These are phyloP conservation scores for Peromyscus nudipes DNA, from an alignment of 2,797 vertebrate genomes.

Conservation along the genomic window DNA sequence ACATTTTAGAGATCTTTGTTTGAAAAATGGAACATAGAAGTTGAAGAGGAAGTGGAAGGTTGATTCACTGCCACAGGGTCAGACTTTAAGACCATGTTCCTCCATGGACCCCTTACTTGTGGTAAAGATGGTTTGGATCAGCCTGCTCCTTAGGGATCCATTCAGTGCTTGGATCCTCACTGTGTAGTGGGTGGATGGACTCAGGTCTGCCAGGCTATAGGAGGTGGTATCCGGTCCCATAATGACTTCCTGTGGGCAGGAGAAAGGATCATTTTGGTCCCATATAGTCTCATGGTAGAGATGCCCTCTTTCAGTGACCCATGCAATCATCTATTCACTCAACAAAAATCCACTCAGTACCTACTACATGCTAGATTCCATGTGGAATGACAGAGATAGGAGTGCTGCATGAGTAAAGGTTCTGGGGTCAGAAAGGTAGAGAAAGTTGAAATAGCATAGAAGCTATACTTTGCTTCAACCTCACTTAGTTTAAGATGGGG, in stretches of 20 bases:
- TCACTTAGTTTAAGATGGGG: background rate
- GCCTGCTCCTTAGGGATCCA: conserved; percentile 92
- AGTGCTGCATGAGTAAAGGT: background rate
- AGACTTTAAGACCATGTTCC: background rate
- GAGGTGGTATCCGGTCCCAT: conserved; percentile 93
- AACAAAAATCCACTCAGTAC: background rate
- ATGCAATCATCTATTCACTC: background rate
- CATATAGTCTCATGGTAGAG: background rate
- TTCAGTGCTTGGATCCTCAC: conserved; percentile 94
- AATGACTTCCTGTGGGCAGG: conserved; percentile 92
- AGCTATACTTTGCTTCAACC: background rate
- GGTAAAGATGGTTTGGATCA: conserved; percentile 92
- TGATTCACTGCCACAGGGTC: background rate
- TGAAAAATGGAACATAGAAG: background rate
- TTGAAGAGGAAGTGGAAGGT: background rate
- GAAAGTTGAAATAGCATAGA: background rate
- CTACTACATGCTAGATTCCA: background rate
- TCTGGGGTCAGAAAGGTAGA: background rate
- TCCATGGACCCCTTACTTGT: conserved; percentile 91
- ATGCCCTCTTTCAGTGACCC: background rate
- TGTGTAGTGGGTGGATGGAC: conserved; percentile 93
- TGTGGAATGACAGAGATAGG: background rate
- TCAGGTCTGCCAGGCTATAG: conserved; percentile 94
- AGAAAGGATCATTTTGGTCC: conserved; percentile 40
- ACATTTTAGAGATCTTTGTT: background rate